Evolutionary conservation across 2,888 invertebrate genomes (phyloP), one percentile per base, ranked within the genome.

Genomic region (Drosophila stalkeri): DNA sequence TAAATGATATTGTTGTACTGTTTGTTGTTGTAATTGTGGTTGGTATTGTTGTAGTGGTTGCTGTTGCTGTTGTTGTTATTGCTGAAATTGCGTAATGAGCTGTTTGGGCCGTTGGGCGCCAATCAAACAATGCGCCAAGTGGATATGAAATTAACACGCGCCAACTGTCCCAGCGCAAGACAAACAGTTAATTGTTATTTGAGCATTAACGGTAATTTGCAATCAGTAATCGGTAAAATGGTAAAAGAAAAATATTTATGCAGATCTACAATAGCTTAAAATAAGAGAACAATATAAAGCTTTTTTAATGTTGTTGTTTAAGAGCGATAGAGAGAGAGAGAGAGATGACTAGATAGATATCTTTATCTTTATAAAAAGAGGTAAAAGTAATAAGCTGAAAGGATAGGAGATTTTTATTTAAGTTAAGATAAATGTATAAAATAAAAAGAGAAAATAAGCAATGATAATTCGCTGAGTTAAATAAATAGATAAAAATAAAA

Each of bases 11-110:
- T 51, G 51, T 35, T 51, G 51, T 47, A 4, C 27, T 9, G 33
- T 6, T 52, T 43, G 33, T 35, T 46, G 44, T 46, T 55, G 11
- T 35, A 49, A 18, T 27, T 55, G 60, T 43, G 44, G 56, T 79
- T 75, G 46, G 51, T 46, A 43, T 64, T 72, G 72, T 66, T 72
- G 41, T 60, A 59, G 54, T 18, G 20, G 44, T 37, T 43, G 31
- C 31, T 57, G 35, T 33, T 59, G 16, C 43, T 60, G 39, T 27
- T 55, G 23, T 59, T 54, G 41, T 37, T 52, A 52, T 31, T 55
- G 51, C 67, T 80, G 55, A 67, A 56, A 54, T 68, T 81, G 81
- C 67, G 57, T 81, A 80, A 80, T 77, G 81, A 80, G 79, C 81
- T 81, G 74, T 71, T 79, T 70, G 74, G 66, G 62, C 64, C 64